Conservation (phyloP, 1,140 invertebrate genomes). For the Lethrus apterus region DNA sequence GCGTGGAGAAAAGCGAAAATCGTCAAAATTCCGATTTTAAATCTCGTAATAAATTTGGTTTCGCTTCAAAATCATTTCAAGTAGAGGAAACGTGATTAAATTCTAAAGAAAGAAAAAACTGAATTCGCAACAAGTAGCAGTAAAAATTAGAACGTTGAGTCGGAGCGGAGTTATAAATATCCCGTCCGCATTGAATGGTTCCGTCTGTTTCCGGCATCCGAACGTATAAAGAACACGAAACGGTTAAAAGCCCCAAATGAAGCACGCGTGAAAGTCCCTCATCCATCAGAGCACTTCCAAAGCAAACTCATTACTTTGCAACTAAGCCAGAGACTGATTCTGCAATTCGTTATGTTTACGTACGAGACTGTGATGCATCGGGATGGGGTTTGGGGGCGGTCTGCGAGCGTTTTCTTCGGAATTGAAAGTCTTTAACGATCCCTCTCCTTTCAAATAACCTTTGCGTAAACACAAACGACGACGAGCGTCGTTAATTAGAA, state of each 20-base stretch:
- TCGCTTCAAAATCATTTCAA: too few species aligned
- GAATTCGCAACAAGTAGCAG: too few species aligned
- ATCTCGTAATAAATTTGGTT: too few species aligned
- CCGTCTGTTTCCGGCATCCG: conserved; percentile 11
- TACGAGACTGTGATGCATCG: conserved; percentile 24
- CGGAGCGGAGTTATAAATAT: too few species aligned
- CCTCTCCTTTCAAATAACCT: conserved; percentile 13
- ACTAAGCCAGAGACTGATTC: conserved; percentile 27
- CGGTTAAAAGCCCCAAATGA: conserved; percentile 30
- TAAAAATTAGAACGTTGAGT: too few species aligned
- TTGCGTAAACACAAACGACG: conserved; percentile 5
- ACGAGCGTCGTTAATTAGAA: too few species aligned
- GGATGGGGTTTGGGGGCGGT: too few species aligned
- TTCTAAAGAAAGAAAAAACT: too few species aligned
- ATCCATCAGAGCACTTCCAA: conserved; percentile 26
- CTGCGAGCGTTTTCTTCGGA: conserved; percentile 27
- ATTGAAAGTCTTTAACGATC: conserved; percentile 21
- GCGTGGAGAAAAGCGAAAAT: too few species aligned
- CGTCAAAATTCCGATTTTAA: too few species aligned
- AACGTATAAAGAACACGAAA: conserved; percentile 16
- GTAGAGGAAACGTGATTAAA: too few species aligned
- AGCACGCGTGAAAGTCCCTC: conserved; percentile 28
- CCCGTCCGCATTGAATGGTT: too few species aligned
- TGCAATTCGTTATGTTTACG: conserved; percentile 30
- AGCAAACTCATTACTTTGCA: conserved; percentile 31